A percentile compares a stretch with the other conserved stretches of the same genome.
Evolutionary conservation across 2,113 vertebrate species (phyloP).

Genomic region (Probosciger aterrimus): DNA sequence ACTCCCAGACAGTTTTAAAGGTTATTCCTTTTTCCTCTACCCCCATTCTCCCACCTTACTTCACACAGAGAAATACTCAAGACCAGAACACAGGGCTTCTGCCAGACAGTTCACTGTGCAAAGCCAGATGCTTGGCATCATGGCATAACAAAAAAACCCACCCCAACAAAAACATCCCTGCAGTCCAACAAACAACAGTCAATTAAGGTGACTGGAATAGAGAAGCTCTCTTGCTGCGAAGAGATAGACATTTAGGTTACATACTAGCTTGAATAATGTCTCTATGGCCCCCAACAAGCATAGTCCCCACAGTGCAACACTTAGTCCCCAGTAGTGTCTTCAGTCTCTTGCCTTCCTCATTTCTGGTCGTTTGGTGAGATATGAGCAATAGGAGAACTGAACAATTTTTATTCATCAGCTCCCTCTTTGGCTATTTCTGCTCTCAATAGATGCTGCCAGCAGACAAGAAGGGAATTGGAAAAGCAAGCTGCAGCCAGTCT

Average conservation of each 20-base stretch:
- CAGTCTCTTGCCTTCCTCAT: not conserved
- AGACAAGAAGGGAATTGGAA: not conserved
- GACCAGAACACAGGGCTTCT: not conserved
- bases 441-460: not conserved
- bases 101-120: not conserved
- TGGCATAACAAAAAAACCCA: accelerated
- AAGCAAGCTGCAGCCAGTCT: not conserved
- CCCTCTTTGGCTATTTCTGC: not conserved
- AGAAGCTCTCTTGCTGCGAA: not conserved
- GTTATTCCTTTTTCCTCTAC: not conserved
- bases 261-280: not conserved
- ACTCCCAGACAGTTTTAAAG: not conserved
- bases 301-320: accelerated
- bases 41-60: not conserved
- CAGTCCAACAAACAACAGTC: not conserved
- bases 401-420: not conserved
- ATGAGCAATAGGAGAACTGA: not conserved
- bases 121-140: not conserved
- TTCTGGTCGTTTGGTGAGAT: not conserved
- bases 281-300: not conserved
- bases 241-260: not conserved
- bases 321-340: accelerated
- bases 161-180: not conserved
- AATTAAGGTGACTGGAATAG: not conserved
- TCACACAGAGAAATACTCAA: not conserved